Base-by-base conservation (phyloP, 2,797 vertebrate genomes). In the Sciurus carolinensis region DNA sequence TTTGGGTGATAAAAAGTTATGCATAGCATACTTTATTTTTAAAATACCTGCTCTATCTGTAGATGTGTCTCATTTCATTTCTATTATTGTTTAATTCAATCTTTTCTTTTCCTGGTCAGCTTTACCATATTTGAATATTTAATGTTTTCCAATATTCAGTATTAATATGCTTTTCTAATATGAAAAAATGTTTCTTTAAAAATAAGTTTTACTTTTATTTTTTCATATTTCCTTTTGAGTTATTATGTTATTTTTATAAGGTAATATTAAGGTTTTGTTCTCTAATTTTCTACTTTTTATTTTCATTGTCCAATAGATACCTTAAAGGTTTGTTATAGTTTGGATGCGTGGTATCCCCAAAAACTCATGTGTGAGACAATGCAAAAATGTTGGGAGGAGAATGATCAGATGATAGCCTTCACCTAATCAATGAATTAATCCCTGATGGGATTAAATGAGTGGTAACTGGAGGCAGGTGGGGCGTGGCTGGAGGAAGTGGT, bases 121-220 rank as follows among this genome's bases (percentile, higher is more conserved):
- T 84, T 95, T 52, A 14, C 36, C 7, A 77, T 17, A 54, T 64
- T 64, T 79, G 12, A 50, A 1, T 71, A 44, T 83, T 83, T 92
- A 77, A 59, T 59, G 3, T 77, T 9, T 87, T 92, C 9, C 42
- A 42, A 42, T 87, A 59, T 28, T 59, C 18, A 59, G 13, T 71
- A 62, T 42, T 72, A 83, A 54, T 13, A 36, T 59, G 87, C 57
- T 24, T 26, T 59, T 26, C 50, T 59, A 59, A 52, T 69, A 76
- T 87, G 87, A 87, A 91, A 71, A 90, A 33, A 12, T 66, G 76
- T 75, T 89, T 80, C 17, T 67, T 89, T 81, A 33, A 73, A 33
- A 66, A 66, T 66, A 30, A 15, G 13, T 33, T 66, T 66, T 30
- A 28, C 13, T 66, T 33, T 66, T 47, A 7, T 72, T 33, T 84